Percentiles rank a stretch among this genome's conserved stretches.
These are phyloP conservation scores for Mastomys natalensis DNA, from an alignment of 2,113 vertebrate genomes.

Conservation along the genomic window DNA sequence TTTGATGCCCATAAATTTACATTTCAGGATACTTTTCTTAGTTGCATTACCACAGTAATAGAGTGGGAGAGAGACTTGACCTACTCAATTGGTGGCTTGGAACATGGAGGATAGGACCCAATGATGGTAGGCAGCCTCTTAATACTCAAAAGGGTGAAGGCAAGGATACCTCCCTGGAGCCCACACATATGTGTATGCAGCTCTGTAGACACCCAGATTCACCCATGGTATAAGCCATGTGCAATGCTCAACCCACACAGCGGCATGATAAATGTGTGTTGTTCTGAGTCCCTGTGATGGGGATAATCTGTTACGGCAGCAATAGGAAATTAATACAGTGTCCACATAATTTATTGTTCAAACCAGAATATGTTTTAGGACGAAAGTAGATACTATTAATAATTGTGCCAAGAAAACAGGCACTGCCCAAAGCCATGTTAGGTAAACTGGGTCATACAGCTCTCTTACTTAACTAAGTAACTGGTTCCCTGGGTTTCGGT, in stretches of 20 bases:
- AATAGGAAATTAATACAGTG: not conserved
- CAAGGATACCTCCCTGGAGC: not conserved
- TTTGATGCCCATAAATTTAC: not conserved
- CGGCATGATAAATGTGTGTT: not conserved
- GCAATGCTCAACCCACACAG: not conserved
- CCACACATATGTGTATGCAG: rapidly evolving
- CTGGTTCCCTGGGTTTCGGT: not conserved
- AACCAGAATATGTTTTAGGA: not conserved
- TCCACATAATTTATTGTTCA: not conserved
- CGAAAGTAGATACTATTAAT: not conserved
- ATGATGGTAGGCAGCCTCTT: not conserved
- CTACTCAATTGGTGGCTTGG: not conserved
- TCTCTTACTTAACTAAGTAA: not conserved
- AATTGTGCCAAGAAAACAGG: not conserved
- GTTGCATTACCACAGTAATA: conserved; percentile 3
- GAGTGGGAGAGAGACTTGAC: not conserved
- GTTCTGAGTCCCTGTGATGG: not conserved
- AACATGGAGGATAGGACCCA: not conserved
- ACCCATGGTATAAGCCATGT: rapidly evolving
- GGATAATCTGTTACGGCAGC: not conserved
- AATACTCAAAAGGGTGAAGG: too few species aligned
- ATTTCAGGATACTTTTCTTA: conserved; percentile 53
- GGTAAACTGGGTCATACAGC: not conserved
- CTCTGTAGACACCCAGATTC: not conserved
- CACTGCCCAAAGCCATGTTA: not conserved